Evolutionary conservation across 2,888 invertebrate species (phyloP).

Genomic region (Listrodromus nycthemerus): DNA sequence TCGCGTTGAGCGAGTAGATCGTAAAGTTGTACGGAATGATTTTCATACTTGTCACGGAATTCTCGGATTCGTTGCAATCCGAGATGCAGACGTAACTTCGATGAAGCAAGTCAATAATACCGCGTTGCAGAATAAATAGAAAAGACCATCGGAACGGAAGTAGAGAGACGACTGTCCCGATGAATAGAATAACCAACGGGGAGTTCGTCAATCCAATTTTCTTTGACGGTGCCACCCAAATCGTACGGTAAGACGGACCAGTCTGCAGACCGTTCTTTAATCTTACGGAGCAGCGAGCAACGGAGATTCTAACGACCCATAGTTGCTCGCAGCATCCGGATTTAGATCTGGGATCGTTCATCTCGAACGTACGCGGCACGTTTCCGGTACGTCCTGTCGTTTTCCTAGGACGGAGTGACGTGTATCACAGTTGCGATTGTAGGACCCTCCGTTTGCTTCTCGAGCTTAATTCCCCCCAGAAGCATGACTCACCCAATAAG

Average conservation of each 20-base stretch:
- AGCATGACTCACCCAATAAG: constrained; percentile 64
- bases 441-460: constrained; percentile 50
- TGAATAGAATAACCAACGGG: neutral
- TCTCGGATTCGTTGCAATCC: neutral
- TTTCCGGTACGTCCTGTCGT: constrained; percentile 58
- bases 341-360: constrained; percentile 62
- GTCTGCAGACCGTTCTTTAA: neutral
- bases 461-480: constrained; percentile 38
- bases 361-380: constrained; percentile 44
- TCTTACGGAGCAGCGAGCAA: neutral
- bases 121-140: neutral
- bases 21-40: neutral
- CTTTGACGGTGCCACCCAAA: neutral
- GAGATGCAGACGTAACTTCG: neutral
- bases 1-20: constrained; percentile 25
- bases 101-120: neutral
- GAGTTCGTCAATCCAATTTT: neutral
- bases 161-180: neutral
- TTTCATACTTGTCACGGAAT: neutral
- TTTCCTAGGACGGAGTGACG: constrained; percentile 20
- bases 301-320: neutral
- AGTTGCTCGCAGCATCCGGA: constrained; percentile 56
- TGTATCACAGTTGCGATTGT: constrained; percentile 34
- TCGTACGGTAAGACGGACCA: neutral
- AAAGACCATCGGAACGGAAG: neutral